Conservation (phyloP, 2,113 vertebrate species). For the Plecturocebus donacophilus region DNA sequence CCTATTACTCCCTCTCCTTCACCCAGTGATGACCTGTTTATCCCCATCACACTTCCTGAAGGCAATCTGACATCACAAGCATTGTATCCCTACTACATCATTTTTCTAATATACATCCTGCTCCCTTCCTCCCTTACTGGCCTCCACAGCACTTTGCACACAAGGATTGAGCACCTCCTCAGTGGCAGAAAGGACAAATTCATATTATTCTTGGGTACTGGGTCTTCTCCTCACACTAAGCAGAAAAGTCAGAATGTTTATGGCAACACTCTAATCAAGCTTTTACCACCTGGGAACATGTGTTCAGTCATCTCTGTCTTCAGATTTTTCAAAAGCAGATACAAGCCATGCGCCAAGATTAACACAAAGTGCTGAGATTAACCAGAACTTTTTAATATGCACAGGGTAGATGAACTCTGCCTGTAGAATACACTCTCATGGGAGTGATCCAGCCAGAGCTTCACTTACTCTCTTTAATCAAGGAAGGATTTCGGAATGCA, state of each 20-base stretch:
- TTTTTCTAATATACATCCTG: not conserved
- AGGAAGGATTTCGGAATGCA: not conserved
- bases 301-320: not conserved
- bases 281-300: not conserved
- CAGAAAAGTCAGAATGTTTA: not conserved
- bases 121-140: not conserved
- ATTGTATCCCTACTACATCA: not conserved
- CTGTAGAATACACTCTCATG: not conserved
- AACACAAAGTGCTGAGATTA: not conserved
- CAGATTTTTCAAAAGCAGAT: constrained; percentile 4
- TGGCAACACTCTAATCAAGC: not conserved
- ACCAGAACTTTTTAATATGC: not conserved
- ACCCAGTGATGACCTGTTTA: not conserved
- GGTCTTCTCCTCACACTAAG: not conserved
- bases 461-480: not conserved
- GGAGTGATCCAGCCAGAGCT: not conserved
- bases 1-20: not conserved
- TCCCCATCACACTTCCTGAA: not conserved
- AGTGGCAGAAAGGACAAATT: not conserved
- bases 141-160: not conserved
- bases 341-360: not conserved
- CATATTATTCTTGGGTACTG: not conserved
- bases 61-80: not conserved
- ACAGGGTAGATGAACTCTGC: not conserved
- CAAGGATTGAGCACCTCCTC: not conserved